Evolutionary conservation across 2,888 invertebrate genomes (phyloP).

Genomic region (Eustalomyia histrio): DNA sequence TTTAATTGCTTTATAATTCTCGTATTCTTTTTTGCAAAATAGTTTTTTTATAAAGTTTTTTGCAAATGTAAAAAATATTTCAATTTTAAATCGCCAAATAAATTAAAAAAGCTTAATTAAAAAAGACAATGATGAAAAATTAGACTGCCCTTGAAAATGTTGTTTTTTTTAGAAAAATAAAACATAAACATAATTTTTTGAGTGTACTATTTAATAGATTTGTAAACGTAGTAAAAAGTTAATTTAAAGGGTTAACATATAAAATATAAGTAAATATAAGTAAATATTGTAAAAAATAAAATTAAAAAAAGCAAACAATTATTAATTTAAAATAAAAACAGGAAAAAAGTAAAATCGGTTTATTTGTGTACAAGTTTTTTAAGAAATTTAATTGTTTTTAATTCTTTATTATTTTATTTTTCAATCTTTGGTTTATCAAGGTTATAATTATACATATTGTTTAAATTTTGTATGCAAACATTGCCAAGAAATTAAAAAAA

Average conservation of each 20-base stretch:
- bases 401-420: conserved; percentile 2
- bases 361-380: neutral
- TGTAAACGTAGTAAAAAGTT: conserved; percentile 14
- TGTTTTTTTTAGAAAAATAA: no score
- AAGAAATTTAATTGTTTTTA: neutral
- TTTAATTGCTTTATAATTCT: no score
- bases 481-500: neutral
- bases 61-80: no score
- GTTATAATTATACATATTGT: conserved; percentile 21
- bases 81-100: no score
- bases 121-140: no score
- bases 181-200: no score
- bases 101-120: no score
- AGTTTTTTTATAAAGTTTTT: no score
- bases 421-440: conserved; percentile 16
- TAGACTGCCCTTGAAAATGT: no score
- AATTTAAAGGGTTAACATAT: conserved; percentile 29
- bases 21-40: no score
- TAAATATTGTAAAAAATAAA: neutral
- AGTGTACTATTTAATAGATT: no score
- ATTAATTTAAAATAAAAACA: neutral
- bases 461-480: conserved; percentile 37
- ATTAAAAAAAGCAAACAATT: neutral
- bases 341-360: neutral
- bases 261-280: conserved; percentile 23